Base-by-base conservation (phyloP, 2,888 invertebrate species). In the Morpho achilles region DNA sequence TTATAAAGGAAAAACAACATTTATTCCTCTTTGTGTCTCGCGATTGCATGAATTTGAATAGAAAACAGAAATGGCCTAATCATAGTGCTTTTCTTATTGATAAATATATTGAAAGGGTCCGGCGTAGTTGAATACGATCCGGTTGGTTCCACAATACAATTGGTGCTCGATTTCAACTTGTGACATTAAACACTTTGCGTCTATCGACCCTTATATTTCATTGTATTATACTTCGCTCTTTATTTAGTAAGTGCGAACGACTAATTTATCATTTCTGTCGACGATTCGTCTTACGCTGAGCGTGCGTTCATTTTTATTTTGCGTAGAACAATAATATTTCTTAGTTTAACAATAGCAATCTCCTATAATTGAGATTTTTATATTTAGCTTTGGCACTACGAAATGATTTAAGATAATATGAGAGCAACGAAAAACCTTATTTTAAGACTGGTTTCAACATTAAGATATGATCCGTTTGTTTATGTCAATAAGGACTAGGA, bases 191-290 rank as follows among this genome's bases (percentile, higher is more conserved):
- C 39, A 32, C 32, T 32, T 32, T 80, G 75, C 75, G 73, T 72
- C 76, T 77, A 76, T 75, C 78, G 83, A 84, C 81, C 32, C 32
- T 32, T 80, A 77, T 79, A 77, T 78, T 76, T 83, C 78, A 79
- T 77, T 77, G 74, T 73, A 71, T 77, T 80, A 72, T 71, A 69
- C 67, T 69, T 67, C 68, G 73, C 72, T 84, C 78, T 80, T 79
- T 80, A 82, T 80, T 81, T 81, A 80, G 78, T 77, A 77, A 76
- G 73, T 76, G 74, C 74, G 74, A 74, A 68, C 74, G 71, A 71
- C 73, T 75, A 82, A 84, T 86, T 80, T 77, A 84, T 86, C 84
- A 87, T 86, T 77, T 80, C 79, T 77, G 72, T 74, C 71, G 40
- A 23, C 44, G 41, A 47, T 40, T 44, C 47, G 8, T 45, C 40